Base-by-base conservation (phyloP, 2,113 vertebrate genomes). In the Ophthalmolycus amberensis region DNA sequence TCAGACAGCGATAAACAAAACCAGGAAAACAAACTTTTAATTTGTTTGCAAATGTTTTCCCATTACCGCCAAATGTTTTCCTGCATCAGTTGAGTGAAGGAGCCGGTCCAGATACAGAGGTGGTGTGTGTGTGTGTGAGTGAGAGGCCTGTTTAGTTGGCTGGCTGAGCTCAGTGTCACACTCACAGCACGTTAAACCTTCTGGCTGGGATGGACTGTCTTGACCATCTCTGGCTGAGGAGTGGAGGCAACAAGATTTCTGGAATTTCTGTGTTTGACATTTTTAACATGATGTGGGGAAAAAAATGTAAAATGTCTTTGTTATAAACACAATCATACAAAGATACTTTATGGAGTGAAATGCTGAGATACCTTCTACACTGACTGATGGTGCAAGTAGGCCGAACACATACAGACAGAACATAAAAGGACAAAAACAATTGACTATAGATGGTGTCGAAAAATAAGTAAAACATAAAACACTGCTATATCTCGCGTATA, bases 151-250 rank as follows among this genome's bases (percentile, higher is more conserved):
- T 0, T 64, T 27, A 54, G 32, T 66, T 85, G 48, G 22, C 40
- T 71, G 78, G 82, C 74, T 71, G 42, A 67, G 59, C 58, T 75
- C 34, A 68, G 67, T 60, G 66, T 86, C 60, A 76, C 48, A 52
- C 48, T 52, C 48, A 20, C 80, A 76, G n/a, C 73, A 84, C 72
- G 64, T 69, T 77, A 54, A 75, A 74, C 11, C 50, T 52, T 65
- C 42, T 62, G 74, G 78, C 63, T 52, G 25, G 40, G 42, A 64
- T 1, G 32, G 9, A 52, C 22, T 5, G 20, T 66, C 48, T 32
- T 32, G 58, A 54, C 70, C 32, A 56, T 62, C 40, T 40, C 56
- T 68, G 71, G 29, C 58, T 42, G 65, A 71, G 14, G 37, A 70
- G 29, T 42, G 71, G 64, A 85, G 65, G 44, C 50, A 52, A 48